A percentile compares a stretch with the other conserved stretches of the same genome.
Conservation (phyloP, 1,140 invertebrate species). For the Lepidostoma basale region DNA sequence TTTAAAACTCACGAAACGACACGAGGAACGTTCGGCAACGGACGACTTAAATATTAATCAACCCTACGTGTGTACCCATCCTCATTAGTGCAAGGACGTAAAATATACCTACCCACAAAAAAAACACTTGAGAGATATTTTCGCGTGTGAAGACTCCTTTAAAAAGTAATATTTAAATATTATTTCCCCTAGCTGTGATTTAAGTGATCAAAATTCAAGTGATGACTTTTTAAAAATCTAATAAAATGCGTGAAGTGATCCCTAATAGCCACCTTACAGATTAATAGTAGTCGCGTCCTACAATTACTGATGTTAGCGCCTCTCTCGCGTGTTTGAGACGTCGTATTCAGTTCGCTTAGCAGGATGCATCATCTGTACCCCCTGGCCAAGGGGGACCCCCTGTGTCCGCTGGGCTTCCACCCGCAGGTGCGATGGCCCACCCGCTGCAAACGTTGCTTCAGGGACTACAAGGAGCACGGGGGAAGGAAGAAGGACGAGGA, state of each 20-base stretch:
- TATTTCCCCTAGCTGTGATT: too few relatives aligned
- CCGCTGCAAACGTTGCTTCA: conserved; percentile 89
- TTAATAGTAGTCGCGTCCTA: too few relatives aligned
- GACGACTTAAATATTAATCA: conserved; percentile 1
- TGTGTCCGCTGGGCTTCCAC: conserved; percentile 92
- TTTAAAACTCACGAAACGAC: conserved; percentile 17
- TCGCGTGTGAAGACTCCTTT: too few relatives aligned
- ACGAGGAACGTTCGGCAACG: background rate
- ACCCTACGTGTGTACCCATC: background rate
- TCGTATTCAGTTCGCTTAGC: background rate
- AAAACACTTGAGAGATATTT: too few relatives aligned
- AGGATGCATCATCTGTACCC: conserved; percentile 82
- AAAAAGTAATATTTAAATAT: too few relatives aligned
- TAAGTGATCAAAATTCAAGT: too few relatives aligned
- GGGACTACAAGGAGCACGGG: conserved; percentile 91
- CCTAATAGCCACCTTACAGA: too few relatives aligned
- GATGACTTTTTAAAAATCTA: too few relatives aligned
- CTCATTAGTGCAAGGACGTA: background rate
- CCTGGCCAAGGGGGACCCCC: conserved; percentile 80
- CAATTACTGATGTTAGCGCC: too few relatives aligned
- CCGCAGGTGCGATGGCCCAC: conserved; percentile 93
- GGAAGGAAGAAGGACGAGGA: conserved; percentile 73
- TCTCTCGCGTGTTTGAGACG: background rate
- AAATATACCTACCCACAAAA: too few relatives aligned
- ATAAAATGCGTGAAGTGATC: too few relatives aligned